Conservation (phyloP, 2,797 vertebrate species). For the Myotis pilosus region DNA sequence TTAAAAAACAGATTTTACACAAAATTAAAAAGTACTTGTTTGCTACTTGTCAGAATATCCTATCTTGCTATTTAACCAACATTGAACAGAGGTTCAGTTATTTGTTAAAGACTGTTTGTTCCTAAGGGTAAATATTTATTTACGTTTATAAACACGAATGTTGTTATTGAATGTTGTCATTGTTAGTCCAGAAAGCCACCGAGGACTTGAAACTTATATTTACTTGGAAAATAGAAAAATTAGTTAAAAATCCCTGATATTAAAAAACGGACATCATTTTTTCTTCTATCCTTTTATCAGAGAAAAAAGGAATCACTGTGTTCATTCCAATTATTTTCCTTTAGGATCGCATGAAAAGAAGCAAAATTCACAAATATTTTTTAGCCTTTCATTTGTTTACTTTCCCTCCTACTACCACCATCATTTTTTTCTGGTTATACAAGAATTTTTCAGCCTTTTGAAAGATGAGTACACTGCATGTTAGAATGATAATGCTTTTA, state of each 20-base stretch:
- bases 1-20: slow-evolving; percentile 29
- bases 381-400: not conserved
- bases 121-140: slow-evolving; percentile 28
- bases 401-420: not conserved
- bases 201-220: not conserved
- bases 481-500: slow-evolving; percentile 21
- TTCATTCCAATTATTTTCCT: slow-evolving; percentile 43
- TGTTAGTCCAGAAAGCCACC: slow-evolving; percentile 37
- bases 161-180: slow-evolving; percentile 31
- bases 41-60: slow-evolving; percentile 29
- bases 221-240: slow-evolving; percentile 36
- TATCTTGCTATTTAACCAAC: slow-evolving; percentile 7
- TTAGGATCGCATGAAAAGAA: not conserved
- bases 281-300: not conserved
- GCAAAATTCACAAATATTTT: slow-evolving; percentile 23
- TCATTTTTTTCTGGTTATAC: not conserved
- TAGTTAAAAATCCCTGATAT: not conserved
- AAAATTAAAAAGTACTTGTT: slow-evolving; percentile 43
- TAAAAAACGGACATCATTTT: not conserved
- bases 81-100: slow-evolving; percentile 16
- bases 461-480: not conserved
- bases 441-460: slow-evolving; percentile 21
- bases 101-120: slow-evolving; percentile 7
- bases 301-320: not conserved
- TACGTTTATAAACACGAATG: slow-evolving; percentile 51